Conservation (phyloP, 2,113 vertebrate genomes). For the Axis porcinus region DNA sequence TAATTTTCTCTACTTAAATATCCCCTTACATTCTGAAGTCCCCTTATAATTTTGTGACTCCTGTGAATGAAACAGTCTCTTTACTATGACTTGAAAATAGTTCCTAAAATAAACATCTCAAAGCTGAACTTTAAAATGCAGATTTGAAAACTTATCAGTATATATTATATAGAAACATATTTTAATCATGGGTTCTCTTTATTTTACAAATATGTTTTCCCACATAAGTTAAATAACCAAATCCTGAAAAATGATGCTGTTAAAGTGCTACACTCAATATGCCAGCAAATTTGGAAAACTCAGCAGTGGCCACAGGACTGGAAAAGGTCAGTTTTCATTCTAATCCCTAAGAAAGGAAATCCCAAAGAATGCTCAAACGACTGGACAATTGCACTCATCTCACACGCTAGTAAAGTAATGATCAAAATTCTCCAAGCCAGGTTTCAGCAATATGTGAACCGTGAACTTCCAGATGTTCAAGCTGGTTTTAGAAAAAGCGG, state of each 20-base stretch:
- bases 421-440: too few relatives aligned
- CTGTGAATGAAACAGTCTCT: background rate
- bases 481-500: too few relatives aligned
- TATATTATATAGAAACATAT: background rate
- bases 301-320: too few relatives aligned
- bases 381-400: too few relatives aligned
- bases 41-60: background rate
- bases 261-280: too few relatives aligned
- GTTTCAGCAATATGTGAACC: too few relatives aligned
- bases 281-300: too few relatives aligned
- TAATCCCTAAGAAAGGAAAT: too few relatives aligned
- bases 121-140: background rate
- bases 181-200: background rate
- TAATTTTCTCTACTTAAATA: slow-evolving; percentile 58
- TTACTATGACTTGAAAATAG: slow-evolving; percentile 13
- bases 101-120: slow-evolving; percentile 31
- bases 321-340: too few relatives aligned
- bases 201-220: slow-evolving; percentile 7
- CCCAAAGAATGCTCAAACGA: too few relatives aligned
- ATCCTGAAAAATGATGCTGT: background rate
- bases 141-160: background rate
- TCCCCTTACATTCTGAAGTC: slow-evolving; percentile 27
- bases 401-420: too few relatives aligned
- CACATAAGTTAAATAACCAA: background rate
- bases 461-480: too few relatives aligned